Conservation (phyloP, 1,140 invertebrate genomes). For the Saccostrea echinata region DNA sequence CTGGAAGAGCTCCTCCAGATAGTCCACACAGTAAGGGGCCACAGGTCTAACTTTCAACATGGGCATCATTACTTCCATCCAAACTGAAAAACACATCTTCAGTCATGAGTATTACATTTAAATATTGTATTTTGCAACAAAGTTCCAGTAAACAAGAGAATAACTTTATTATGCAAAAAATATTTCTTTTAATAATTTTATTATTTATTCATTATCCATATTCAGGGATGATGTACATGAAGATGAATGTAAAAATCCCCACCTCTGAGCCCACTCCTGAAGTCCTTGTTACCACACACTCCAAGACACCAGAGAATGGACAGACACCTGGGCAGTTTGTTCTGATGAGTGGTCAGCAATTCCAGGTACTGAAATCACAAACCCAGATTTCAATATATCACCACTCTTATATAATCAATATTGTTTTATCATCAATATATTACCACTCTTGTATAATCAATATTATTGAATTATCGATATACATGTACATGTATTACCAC, state of each 20-base stretch:
- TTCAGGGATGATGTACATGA: not conserved
- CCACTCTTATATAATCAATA: too few species aligned
- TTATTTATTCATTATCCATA: too few species aligned
- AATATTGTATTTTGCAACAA: not conserved
- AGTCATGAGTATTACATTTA: not conserved
- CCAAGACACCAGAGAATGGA: conserved; percentile 89
- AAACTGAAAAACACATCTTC: conserved; percentile 81
- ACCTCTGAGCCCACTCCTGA: conserved; percentile 88
- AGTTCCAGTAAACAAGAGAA: not conserved
- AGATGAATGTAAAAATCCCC: not conserved
- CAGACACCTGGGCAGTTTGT: conserved; percentile 87
- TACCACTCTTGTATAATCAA: too few species aligned
- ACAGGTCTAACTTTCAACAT: conserved; percentile 88
- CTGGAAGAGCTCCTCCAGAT: conserved; percentile 84
- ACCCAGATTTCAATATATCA: too few species aligned
- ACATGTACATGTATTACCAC: too few species aligned
- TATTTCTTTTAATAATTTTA: too few species aligned
- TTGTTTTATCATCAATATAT: too few species aligned
- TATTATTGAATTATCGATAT: too few species aligned
- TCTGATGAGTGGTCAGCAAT: conserved; percentile 83
- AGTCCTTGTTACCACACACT: conserved; percentile 86
- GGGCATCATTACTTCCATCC: conserved; percentile 90
- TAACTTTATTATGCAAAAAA: not conserved
- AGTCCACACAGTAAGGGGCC: conserved; percentile 85
- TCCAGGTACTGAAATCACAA: conserved; percentile 73